Evolutionary conservation across 37 sponge, comb jelly and placozoan genomes (phyloP).

Genomic region (Beroe forskalii): DNA sequence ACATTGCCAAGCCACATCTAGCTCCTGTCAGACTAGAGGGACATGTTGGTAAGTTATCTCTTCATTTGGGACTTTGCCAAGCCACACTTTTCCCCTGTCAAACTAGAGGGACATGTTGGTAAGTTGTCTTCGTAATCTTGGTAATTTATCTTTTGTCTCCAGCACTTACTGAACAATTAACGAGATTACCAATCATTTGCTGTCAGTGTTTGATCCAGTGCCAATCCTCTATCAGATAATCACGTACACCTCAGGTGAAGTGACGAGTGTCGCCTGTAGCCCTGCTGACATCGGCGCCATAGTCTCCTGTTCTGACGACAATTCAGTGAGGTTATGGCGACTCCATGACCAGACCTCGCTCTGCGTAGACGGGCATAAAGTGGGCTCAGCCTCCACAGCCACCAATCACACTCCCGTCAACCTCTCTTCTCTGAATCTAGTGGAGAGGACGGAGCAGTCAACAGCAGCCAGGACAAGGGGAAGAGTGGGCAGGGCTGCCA

Average conservation of each 20-base stretch:
- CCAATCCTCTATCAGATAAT: no score
- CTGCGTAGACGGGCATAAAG: not conserved
- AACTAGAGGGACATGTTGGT: not conserved
- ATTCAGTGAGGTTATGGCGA: constrained; percentile 21
- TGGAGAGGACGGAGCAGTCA: not conserved
- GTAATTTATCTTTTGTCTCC: no score
- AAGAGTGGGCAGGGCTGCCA: not conserved
- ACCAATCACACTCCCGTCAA: constrained; percentile 19
- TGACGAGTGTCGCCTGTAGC: constrained; percentile 54
- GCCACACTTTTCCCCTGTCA: no score
- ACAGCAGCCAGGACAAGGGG: not conserved
- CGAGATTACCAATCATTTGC: no score
- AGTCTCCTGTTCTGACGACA: constrained; percentile 45
- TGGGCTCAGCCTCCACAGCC: not conserved
- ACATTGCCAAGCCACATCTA: no score
- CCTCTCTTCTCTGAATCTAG: constrained; percentile 6
- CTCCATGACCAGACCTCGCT: constrained; percentile 57
- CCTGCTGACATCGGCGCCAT: not conserved
- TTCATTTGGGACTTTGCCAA: no score
- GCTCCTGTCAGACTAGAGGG: no score
- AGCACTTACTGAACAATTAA: no score
- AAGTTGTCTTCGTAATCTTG: no score
- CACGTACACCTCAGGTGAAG: no score
- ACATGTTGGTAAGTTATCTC: no score
- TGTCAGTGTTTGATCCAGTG: no score